Base-by-base conservation (phyloP, 1,140 invertebrate genomes). In the Rhopalosiphum maidis region DNA sequence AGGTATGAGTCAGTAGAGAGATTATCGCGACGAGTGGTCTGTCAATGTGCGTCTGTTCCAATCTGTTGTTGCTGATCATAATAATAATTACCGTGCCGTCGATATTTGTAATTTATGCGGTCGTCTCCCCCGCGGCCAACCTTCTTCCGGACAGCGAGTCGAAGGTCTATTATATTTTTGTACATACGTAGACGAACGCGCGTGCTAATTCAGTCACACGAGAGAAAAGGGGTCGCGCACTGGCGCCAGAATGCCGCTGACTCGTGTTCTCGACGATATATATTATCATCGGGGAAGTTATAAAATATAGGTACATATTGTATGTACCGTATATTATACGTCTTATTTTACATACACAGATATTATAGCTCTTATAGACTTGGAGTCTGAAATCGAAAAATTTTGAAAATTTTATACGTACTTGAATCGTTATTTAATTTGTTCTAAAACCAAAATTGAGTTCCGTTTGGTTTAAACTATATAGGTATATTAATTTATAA, bases 151-250 rank as follows among this genome's bases (percentile, higher is more conserved):
- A n/a, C 60, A n/a, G 30, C 15, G n/a, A 77, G 60, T 77, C n/a
- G 60, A 77, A 77, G 60, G 60, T 77, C 60, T 77, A 77, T 77
- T 77, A 77, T 77, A 77, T 77, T 77, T 77, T 77, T 77, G 60
- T 77, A 77, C 60, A 77, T n/a, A 15, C 30, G 18, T n/a, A 77
- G 60, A 77, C 60, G n/a, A 77, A 23, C 60, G 9, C 25, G 55
- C 55, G 60, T n/a, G 60, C 60, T 77, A n/a, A 77, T n/a, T 77
- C n/a, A n/a, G 60, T 77, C 60, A 77, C 60, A 77, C n/a, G 11
- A n/a, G 15, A 35, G 60, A 35, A 77, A 77, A 77, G 60, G 30
- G 60, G 60, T 77, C 60, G 60, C 60, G n/a, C 30, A 77, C n/a
- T 77, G 60, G 60, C 60, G 60, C n/a, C 60, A 77, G 60, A 77